Evolutionary conservation across 1,140 invertebrate species (phyloP), one percentile per base, ranked within the genome.

Genomic region (Lepeophtheirus salmonis): DNA sequence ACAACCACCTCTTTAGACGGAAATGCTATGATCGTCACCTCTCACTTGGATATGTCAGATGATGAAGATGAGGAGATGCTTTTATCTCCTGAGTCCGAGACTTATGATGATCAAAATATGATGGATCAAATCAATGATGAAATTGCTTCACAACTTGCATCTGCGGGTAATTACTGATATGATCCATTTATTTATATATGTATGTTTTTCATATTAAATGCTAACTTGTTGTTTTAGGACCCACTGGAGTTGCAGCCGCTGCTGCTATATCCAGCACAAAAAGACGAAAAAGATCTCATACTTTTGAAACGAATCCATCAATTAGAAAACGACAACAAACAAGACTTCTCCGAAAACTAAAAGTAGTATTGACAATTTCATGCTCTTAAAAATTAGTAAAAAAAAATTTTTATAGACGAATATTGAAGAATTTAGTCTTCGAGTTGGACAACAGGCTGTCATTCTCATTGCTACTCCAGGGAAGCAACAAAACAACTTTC

Each of bases 301-400:
- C 87, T 66, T 97, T 97, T 74, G 91, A 97, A 75, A 96, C 91
- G 56, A 96, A 97, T 78, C 91, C 92, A 3, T 95, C 90, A 48
- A 89, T 95, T 57, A 76, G 91, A 64, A 95, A 96, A 73, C 74
- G 92, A 62, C 92, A 96, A 73, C 90, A 96, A 73, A 97, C 95
- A 68, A 79, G 92, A 67, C 74, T 97, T 63, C 74, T 95, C 50
- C 78, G 86, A 64, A 89, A 89, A 74, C 74, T 90, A 61, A 77
- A 83, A 77, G 86, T 89, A 64, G n/a, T 4, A 22, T 57, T 67
- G 61, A 61, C 59, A 63, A 63, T 61, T 56, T 63, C 51, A 55
- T 61, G n/a, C n/a, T n/a, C n/a, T n/a, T n/a, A 53, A 53, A 56
- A 4, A 12, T 61, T 3, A 18, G 18, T 59, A 61, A 16, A 14